Percentiles rank a stretch among this genome's conserved stretches.
These are phyloP conservation scores for Australoheros facetus DNA, from an alignment of 2,797 vertebrate species.

Conservation along the genomic window DNA sequence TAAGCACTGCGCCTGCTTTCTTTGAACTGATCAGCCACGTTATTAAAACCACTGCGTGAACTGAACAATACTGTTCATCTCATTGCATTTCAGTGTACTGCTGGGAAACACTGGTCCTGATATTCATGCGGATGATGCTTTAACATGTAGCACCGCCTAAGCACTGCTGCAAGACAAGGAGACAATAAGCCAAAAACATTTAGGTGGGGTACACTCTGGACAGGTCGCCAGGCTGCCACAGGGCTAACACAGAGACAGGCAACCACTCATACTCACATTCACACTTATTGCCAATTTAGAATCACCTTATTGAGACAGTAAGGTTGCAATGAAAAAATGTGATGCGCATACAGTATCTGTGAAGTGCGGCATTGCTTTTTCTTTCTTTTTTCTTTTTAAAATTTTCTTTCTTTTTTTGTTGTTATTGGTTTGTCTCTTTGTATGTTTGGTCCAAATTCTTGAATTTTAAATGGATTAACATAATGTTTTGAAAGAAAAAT, in stretches of 20 bases:
- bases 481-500: background rate
- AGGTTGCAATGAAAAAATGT: too few species aligned
- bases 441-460: rapidly evolving
- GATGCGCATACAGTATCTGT: too few species aligned
- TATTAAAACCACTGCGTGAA: background rate
- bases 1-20: background rate
- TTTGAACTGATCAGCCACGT: background rate
- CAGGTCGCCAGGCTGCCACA: background rate
- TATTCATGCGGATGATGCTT: background rate
- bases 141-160: background rate
- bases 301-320: background rate
- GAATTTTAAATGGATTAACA: background rate
- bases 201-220: background rate
- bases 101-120: background rate
- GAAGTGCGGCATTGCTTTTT: too few species aligned
- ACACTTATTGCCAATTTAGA: too few species aligned
- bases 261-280: background rate
- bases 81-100: background rate
- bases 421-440: background rate
- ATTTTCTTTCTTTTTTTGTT: too few species aligned
- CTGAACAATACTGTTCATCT: background rate
- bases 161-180: background rate
- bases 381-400: too few species aligned
- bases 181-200: background rate
- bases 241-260: background rate